A percentile compares a stretch with the other conserved stretches of the same genome.
phyloP scores from a whole-genome alignment of 2,888 invertebrate genomes.

The Toxonevra muliebris region DNA sequence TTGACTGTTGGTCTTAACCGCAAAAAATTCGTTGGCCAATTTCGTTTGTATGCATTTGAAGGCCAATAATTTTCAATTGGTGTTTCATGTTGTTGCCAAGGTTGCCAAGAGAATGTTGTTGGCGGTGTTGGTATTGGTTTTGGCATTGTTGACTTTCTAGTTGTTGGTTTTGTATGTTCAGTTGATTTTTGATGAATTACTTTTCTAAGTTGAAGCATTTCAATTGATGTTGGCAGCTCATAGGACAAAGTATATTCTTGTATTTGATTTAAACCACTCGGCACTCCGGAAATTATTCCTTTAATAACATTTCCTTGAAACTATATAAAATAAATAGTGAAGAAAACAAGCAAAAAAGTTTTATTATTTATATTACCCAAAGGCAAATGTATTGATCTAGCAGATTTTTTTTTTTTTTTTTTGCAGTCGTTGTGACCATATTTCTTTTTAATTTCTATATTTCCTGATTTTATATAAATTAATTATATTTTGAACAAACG shows the following conservation, averaged over 20 bases:
- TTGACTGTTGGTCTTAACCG: too few relatives aligned
- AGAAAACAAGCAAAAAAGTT: too few relatives aligned
- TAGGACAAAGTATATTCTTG: constrained; percentile 53
- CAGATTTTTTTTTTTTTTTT: too few relatives aligned
- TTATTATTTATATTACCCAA: too few relatives aligned
- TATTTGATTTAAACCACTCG: constrained; percentile 51
- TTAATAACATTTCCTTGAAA: constrained; percentile 51
- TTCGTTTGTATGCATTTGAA: constrained; percentile 13
- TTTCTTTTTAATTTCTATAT: too few relatives aligned
- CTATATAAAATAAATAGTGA: constrained; percentile 31
- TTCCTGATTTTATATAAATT: too few relatives aligned
- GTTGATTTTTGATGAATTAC: constrained; percentile 12
- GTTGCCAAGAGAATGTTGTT: background rate
- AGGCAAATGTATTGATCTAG: too few relatives aligned
- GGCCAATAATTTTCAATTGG: constrained; percentile 2
- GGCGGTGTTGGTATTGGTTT: constrained; percentile 18
- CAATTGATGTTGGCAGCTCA: constrained; percentile 49
- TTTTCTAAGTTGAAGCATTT: constrained; percentile 36
- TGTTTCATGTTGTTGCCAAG: background rate
- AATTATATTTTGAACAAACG: background rate
- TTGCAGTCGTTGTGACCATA: too few relatives aligned
- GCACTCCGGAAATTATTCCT: constrained; percentile 48
- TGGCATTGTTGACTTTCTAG: too few relatives aligned
- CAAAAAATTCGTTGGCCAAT: background rate
- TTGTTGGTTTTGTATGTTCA: background rate